phyloP scores from a whole-genome alignment of 2,888 invertebrate genomes.

The Caenorhabditis sp. region DNA sequence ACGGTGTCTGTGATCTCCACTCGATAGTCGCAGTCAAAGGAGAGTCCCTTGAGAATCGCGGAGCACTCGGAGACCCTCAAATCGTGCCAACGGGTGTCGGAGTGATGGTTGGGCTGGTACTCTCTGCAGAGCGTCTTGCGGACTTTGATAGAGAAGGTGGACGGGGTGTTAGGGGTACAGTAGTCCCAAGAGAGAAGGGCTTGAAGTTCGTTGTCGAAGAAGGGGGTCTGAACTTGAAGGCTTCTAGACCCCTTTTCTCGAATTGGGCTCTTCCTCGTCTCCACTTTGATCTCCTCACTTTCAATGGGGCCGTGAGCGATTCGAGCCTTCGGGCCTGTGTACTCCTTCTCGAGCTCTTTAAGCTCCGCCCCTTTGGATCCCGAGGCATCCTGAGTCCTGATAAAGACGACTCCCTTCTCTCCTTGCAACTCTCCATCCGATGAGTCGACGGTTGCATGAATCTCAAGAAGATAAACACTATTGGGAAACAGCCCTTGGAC shows the following conservation, averaged over 20 bases:
- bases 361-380: not conserved
- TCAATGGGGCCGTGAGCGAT: constrained; percentile 20
- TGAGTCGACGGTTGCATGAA: constrained; percentile 79
- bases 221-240: constrained; percentile 62
- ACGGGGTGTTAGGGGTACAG: constrained; percentile 50
- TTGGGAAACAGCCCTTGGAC: constrained; percentile 75
- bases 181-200: constrained; percentile 72
- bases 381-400: constrained; percentile 68
- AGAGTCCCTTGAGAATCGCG: constrained; percentile 72
- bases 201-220: constrained; percentile 65
- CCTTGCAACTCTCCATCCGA: constrained; percentile 80
- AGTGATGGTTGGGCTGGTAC: constrained; percentile 71
- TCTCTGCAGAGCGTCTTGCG: constrained; percentile 72
- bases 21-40: constrained; percentile 78
- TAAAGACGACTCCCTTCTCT: constrained; percentile 78
- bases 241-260: not conserved
- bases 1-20: constrained; percentile 58
- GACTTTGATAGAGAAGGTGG: constrained; percentile 71
- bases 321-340: constrained; percentile 15
- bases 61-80: constrained; percentile 73
- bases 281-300: constrained; percentile 51
- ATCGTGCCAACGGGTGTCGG: constrained; percentile 72
- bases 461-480: constrained; percentile 79
- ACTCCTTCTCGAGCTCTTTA: constrained; percentile 9
- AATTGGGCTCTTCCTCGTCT: not conserved